Percentiles rank a stretch among this genome's conserved stretches.
These are phyloP conservation scores for Atta texana DNA, from an alignment of 1,140 invertebrate genomes.

Conservation along the genomic window DNA sequence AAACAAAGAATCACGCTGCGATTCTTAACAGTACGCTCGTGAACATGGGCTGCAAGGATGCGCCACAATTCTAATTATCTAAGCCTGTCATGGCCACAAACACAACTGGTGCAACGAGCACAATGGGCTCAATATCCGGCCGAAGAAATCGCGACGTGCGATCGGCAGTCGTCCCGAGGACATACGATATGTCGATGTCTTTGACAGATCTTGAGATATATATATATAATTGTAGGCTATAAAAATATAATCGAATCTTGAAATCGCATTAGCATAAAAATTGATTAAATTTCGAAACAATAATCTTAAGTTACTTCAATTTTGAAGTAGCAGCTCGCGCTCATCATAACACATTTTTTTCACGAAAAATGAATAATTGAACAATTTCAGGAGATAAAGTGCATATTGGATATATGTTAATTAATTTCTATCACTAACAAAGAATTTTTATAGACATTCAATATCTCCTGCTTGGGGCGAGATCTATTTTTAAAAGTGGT, in stretches of 20 bases:
- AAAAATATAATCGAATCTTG: neutral
- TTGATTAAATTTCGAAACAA: neutral
- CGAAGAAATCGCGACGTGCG: slow-evolving; percentile 40
- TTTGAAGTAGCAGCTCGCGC: neutral
- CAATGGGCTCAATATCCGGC: slow-evolving; percentile 61
- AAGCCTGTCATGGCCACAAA: slow-evolving; percentile 61
- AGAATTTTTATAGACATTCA: slow-evolving; percentile 11
- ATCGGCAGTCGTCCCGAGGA: slow-evolving; percentile 4
- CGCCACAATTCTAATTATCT: slow-evolving; percentile 50
- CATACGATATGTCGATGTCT: neutral
- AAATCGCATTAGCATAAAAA: neutral
- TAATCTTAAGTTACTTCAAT: neutral
- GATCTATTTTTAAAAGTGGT: slow-evolving; percentile 16
- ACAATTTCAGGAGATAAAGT: neutral
- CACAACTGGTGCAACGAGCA: slow-evolving; percentile 60
- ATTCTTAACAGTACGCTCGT: slow-evolving; percentile 13
- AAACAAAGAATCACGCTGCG: slow-evolving; percentile 25
- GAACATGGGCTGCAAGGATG: neutral
- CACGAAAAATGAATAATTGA: neutral
- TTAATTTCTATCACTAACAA: neutral
- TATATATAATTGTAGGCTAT: neutral
- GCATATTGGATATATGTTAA: neutral
- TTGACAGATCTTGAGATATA: neutral
- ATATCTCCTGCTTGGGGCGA: neutral
- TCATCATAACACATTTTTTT: neutral